Base-by-base conservation (phyloP, 2,113 vertebrate genomes). In the Scomber scombrus region DNA sequence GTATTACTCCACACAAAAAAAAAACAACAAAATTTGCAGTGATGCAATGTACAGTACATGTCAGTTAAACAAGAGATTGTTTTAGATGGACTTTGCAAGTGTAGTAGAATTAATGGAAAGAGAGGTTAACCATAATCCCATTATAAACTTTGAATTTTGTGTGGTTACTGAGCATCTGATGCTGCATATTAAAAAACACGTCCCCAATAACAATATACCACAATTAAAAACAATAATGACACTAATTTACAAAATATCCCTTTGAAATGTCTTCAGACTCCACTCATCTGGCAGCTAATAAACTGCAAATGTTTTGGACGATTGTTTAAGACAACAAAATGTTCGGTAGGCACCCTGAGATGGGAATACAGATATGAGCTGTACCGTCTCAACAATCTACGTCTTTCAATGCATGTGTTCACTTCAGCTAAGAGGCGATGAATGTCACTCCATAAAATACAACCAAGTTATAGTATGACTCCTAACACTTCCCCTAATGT, bases 291-390 rank as follows among this genome's bases (percentile, higher is more conserved):
- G 78, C 84, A 91, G 76, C 71, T 43, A 34, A 66, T 73, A 54
- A 69, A 67, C 75, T 76, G 85, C 50, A 56, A 73, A 72, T 64
- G 29, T 71, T 62, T 63, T 9, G 2, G 66, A 89, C 72, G 61
- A 89, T 23, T 67, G 26, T 74, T 31, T 47, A 80, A 71, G 64
- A 84, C 73, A 40, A 71, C 50, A 71, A 73, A 71, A 82, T 83
- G 87, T 83, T 86, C 11, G 19, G 74, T 80, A 86, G 87, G 89
- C 88, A 91, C 92, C 91, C 91, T 93, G 91, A 93, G 91, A 91
- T 91, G 90, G 81, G 66, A 88, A 87, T 85, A 85, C 67, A 68
- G 80, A 91, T 88, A 84, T 81, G 71, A 88, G 66, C 70, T 75
- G 71, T 75, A 72, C 62, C 34, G 73, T 78, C 51, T 72, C 62